Conservation (phyloP, 2,888 invertebrate genomes). For the Steinernema carpocapsae region DNA sequence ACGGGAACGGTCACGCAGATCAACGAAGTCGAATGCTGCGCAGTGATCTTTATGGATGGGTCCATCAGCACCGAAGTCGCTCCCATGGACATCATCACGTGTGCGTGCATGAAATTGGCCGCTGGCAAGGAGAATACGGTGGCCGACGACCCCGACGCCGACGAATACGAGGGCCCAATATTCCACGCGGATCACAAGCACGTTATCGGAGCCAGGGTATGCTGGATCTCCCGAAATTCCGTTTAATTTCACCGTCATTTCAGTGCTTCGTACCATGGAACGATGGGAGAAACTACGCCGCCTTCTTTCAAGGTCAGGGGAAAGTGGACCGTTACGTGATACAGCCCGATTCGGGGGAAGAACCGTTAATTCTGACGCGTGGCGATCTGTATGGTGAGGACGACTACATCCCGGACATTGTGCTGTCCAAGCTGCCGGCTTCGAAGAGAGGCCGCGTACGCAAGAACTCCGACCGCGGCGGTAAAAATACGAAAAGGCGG, state of each 20-base stretch:
- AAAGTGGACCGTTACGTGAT: background rate
- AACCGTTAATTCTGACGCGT: background rate
- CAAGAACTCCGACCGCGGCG: no score
- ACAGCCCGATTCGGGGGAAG: background rate
- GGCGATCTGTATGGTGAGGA: conserved; percentile 3
- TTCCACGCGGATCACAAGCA: background rate
- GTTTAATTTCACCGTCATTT: conserved; percentile 1
- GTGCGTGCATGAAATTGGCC: conserved; percentile 42
- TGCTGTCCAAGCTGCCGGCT: background rate
- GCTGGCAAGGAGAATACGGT: conserved; percentile 31
- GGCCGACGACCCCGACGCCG: conserved; percentile 42
- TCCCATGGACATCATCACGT: conserved; percentile 40
- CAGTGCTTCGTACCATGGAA: conserved; percentile 56
- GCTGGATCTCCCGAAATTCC: background rate
- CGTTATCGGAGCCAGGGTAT: conserved; percentile 11
- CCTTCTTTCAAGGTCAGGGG: conserved; percentile 50
- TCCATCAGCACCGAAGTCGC: conserved; percentile 43
- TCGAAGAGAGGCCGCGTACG: no score
- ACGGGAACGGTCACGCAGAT: background rate
- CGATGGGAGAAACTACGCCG: conserved; percentile 52
- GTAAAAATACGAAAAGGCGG: no score
- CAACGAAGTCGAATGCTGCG: conserved; percentile 72
- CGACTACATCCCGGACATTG: background rate
- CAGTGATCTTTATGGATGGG: conserved; percentile 62
- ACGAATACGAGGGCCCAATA: background rate